Conservation (phyloP, 2,797 vertebrate species). For the Luscinia megarhynchos region DNA sequence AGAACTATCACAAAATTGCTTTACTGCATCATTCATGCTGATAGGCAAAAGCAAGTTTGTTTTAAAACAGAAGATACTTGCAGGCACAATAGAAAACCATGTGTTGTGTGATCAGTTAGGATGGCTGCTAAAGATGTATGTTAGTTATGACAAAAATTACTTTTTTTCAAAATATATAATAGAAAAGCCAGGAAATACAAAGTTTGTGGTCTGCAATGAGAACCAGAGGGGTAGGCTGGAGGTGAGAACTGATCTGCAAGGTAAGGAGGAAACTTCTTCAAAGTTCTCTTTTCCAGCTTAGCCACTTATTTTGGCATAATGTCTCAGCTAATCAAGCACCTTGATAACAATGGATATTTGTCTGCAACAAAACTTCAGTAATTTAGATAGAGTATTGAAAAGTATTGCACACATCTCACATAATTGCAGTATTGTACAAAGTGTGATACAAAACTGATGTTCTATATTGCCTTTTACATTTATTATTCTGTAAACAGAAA, state of each 20-base stretch:
- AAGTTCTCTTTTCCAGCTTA: not conserved
- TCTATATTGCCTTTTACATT: not conserved
- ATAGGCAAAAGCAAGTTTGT: not conserved
- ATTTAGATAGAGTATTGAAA: not conserved
- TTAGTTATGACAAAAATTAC: not conserved
- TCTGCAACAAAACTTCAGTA: not conserved
- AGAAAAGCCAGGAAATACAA: not conserved
- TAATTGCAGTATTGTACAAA: not conserved
- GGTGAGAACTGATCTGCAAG: not conserved
- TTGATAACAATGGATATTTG: not conserved
- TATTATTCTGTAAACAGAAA: not conserved
- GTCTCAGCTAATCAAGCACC: not conserved
- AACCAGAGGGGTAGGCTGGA: not conserved
- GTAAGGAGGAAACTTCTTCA: not conserved
- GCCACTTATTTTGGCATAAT: not conserved
- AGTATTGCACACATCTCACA: not conserved
- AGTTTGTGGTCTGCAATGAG: not conserved
- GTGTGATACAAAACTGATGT: not conserved
- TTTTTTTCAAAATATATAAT: not conserved
- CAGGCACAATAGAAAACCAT: not conserved
- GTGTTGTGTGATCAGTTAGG: rapidly evolving
- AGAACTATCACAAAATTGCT: not conserved
- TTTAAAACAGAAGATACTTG: not conserved
- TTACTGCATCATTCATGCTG: not conserved
- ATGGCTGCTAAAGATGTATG: not conserved